Evolutionary conservation across 2,888 invertebrate genomes (phyloP), one percentile per base, ranked within the genome.

Genomic region (Phrixothrix hirtus): DNA sequence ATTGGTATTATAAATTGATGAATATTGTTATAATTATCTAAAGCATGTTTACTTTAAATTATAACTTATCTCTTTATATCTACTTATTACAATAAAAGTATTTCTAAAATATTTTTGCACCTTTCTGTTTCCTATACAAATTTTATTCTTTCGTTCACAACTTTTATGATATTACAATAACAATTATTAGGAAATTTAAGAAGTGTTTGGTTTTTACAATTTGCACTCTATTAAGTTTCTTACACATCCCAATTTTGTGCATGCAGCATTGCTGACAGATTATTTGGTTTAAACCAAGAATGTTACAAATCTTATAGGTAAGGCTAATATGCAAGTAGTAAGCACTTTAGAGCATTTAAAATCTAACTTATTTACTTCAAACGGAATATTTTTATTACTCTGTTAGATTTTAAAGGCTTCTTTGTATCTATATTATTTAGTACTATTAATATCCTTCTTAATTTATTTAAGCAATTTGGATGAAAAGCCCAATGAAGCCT

Each of bases 401-500:
- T 42, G 42, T 51, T 38, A 15, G 39, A 31, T 32, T 32, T 31
- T 42, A 12, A 42, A 42, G 11, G n/a, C 39, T 13, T 38, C 25
- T 30, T 9, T 11, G 7, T 12, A 34, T 34, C 13, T 7, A 3
- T 9, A 5, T 14, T 34, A 5, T 5, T 5, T 21, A 4, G 7
- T 21, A 7, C 7, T 21, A 21, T 21, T 21, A 21, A 21, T 21
- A 21, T 21, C 21, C 10, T 1, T 31, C 58, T 57, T 57, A 57
- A n/a, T n/a, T n/a, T n/a, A 76, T 82, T 83, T 64, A 80, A 88
- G 89, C 77, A 85, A 88, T 77, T 81, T 89, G 70, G 79, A 89
- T 74, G 89, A 92, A 77, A 89, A 86, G 80, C 87, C 89, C 65
- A 87, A 88, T 65, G 91, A 92, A 75, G 84, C 85, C 65, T 81